phyloP scores from a whole-genome alignment of 2,888 invertebrate species.

The Meandrusa payeni region DNA sequence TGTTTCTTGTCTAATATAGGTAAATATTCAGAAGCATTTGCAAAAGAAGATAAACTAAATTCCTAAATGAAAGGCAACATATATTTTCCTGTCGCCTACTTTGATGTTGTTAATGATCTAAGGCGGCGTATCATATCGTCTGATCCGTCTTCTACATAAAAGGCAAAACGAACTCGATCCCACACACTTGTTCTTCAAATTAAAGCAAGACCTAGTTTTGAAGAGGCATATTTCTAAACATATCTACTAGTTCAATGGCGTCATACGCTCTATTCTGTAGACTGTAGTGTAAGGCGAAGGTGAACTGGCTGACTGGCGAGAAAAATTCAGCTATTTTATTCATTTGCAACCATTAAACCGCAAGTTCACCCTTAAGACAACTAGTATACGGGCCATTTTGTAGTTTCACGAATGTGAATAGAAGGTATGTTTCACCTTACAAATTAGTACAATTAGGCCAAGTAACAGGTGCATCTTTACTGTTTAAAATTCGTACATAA shows the following conservation, averaged over 20 bases:
- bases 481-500: conserved; percentile 26
- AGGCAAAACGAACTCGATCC: too few species aligned
- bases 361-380: conserved; percentile 26
- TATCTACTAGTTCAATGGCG: conserved; percentile 29
- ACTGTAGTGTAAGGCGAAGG: conserved; percentile 35
- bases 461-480: conserved; percentile 39
- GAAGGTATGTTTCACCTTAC: conserved; percentile 20
- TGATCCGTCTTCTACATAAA: too few species aligned
- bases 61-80: too few species aligned
- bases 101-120: too few species aligned
- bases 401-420: conserved; percentile 10
- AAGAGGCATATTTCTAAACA: conserved; percentile 4
- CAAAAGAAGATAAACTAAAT: too few species aligned
- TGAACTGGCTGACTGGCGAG: conserved; percentile 34
- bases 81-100: too few species aligned
- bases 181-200: too few species aligned
- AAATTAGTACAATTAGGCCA: conserved; percentile 37
- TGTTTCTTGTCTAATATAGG: too few species aligned
- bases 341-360: conserved; percentile 16
- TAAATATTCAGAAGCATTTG: too few species aligned
- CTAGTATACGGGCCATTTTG: conserved; percentile 17
- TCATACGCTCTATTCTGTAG: conserved; percentile 19
- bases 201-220: conserved; percentile 6
- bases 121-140: too few species aligned
- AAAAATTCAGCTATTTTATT: conserved; percentile 34